A percentile compares a stretch with the other conserved stretches of the same genome.
Conservation (phyloP, 1,140 invertebrate genomes). For the Zelostemma sp. region DNA sequence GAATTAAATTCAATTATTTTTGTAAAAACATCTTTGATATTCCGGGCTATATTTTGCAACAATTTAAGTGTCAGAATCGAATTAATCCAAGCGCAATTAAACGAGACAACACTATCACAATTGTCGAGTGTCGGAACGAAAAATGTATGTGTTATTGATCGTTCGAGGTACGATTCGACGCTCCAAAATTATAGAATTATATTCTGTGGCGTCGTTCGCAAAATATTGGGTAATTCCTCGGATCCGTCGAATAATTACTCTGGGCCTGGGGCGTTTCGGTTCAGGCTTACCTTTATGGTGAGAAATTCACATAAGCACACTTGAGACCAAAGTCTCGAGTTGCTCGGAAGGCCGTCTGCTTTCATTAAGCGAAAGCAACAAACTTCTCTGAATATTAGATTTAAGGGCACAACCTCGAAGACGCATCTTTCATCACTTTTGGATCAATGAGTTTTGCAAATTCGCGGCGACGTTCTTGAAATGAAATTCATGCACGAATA, state of each 20-base stretch:
- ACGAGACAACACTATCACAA: too few species aligned
- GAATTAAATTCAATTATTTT: too few species aligned
- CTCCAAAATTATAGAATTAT: constrained; percentile 1
- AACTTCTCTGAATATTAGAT: constrained; percentile 18
- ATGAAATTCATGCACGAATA: too few species aligned
- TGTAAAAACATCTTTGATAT: too few species aligned
- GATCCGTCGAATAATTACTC: constrained; percentile 22
- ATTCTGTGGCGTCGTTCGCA: constrained; percentile 30
- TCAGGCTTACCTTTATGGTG: constrained; percentile 22
- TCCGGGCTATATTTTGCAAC: too few species aligned
- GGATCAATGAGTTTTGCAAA: too few species aligned
- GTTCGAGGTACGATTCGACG: neutral
- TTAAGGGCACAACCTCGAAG: neutral
- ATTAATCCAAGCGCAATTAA: constrained; percentile 35
- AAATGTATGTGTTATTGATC: neutral
- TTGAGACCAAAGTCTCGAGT: constrained; percentile 14
- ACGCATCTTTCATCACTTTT: neutral
- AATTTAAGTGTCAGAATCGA: too few species aligned
- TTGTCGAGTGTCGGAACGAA: neutral
- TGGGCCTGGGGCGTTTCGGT: constrained; percentile 20
- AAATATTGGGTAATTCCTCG: constrained; percentile 18
- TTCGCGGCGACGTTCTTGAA: neutral
- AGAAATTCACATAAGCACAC: constrained; percentile 11
- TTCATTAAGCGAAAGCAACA: constrained; percentile 35
- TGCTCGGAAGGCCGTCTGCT: constrained; percentile 23